phyloP scores from a whole-genome alignment of 2,888 invertebrate species.

The Boloria selene region DNA sequence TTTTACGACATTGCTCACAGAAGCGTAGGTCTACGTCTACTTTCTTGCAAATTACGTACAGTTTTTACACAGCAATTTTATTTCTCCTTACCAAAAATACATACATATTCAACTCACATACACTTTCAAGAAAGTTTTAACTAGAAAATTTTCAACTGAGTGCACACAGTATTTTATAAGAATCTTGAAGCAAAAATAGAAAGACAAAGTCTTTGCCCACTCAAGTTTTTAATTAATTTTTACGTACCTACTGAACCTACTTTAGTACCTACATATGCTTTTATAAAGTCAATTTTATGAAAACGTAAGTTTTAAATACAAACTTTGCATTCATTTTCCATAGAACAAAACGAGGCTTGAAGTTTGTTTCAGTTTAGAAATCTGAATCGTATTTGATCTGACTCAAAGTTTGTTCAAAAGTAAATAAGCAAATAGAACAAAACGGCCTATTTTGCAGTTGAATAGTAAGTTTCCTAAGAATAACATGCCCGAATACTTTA shows the following conservation, averaged over 20 bases:
- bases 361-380: conserved; percentile 10
- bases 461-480: conserved; percentile 5
- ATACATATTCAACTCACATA: no score
- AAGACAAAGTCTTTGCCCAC: no score
- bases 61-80: neutral
- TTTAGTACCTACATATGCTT: no score
- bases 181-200: no score
- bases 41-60: neutral
- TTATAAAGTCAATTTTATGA: neutral
- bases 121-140: no score
- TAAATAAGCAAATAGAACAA: conserved; percentile 12
- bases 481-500: conserved; percentile 16
- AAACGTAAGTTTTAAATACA: neutral
- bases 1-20: conserved; percentile 24
- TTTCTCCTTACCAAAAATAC: neutral
- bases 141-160: no score
- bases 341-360: conserved; percentile 1
- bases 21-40: neutral
- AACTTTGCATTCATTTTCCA: neutral
- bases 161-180: no score
- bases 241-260: no score
- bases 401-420: conserved; percentile 16
- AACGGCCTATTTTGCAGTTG: conserved; percentile 20
- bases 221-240: no score
- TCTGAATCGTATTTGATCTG: conserved; percentile 19